These are phyloP conservation scores for Caradrina clavipalpis DNA, from an alignment of 2,888 invertebrate genomes.

Conservation along the genomic window DNA sequence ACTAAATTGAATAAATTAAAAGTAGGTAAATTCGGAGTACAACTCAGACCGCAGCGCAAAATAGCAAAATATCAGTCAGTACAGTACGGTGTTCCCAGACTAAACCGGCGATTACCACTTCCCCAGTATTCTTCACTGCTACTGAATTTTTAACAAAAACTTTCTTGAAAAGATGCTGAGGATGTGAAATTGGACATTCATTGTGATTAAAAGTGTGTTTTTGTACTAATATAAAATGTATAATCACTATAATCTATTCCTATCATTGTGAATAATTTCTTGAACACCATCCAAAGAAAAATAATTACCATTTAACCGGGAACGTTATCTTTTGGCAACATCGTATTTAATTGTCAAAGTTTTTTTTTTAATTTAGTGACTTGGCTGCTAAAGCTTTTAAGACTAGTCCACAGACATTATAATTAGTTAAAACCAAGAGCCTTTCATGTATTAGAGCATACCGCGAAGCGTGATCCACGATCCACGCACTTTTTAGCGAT, in stretches of 20 bases:
- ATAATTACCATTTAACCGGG: not conserved
- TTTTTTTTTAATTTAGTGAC: not conserved
- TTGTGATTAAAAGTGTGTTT: too few species aligned
- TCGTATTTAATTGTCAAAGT: constrained; percentile 11
- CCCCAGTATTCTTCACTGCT: not conserved
- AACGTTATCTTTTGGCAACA: constrained; percentile 24
- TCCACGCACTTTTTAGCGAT: too few species aligned
- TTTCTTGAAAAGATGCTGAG: not conserved
- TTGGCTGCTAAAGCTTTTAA: not conserved
- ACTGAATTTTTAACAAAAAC: not conserved
- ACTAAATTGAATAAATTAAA: constrained; percentile 56
- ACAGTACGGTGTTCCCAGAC: constrained; percentile 52
- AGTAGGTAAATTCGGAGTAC: constrained; percentile 39
- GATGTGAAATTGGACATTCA: not conserved
- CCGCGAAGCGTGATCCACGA: too few species aligned
- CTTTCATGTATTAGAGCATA: too few species aligned
- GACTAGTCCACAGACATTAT: not conserved
- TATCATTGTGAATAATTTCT: not conserved
- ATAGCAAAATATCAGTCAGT: constrained; percentile 43
- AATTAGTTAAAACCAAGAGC: too few species aligned
- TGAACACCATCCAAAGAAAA: not conserved
- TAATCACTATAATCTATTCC: not conserved
- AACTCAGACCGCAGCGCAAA: constrained; percentile 64
- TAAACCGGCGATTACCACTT: constrained; percentile 19
- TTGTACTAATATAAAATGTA: too few species aligned